phyloP scores from a whole-genome alignment of 2,797 vertebrate genomes.

The Myotis findleyi region DNA sequence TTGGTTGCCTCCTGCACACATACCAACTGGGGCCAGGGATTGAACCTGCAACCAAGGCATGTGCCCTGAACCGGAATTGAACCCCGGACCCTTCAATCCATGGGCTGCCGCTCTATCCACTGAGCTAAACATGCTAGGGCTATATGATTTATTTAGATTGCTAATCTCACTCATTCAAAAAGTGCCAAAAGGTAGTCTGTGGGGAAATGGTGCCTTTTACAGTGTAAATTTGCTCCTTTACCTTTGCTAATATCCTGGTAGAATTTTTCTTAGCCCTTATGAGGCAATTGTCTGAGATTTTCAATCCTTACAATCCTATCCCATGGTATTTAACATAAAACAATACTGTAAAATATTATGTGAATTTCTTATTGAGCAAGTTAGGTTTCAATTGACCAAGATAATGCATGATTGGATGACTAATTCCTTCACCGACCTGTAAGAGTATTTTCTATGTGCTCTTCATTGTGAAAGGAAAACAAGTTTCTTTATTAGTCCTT shows the following conservation, averaged over 20 bases:
- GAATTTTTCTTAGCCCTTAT: conserved; percentile 93
- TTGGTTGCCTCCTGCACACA: too few species aligned
- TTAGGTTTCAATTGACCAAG: conserved; percentile 37
- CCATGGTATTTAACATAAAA: conserved; percentile 95
- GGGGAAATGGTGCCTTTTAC: conserved; percentile 94
- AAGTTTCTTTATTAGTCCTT: not conserved
- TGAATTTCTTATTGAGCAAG: not conserved
- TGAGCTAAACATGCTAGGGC: too few species aligned
- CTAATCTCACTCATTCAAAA: conserved; percentile 91
- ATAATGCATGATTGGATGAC: not conserved
- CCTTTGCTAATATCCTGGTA: conserved; percentile 94
- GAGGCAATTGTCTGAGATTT: conserved; percentile 94
- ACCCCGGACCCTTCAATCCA: too few species aligned
- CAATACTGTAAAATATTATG: conserved; percentile 70
- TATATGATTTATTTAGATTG: conserved; percentile 90
- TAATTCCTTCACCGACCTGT: not conserved
- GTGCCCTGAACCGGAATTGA: too few species aligned
- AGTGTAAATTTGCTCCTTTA: conserved; percentile 94
- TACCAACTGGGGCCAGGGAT: too few species aligned
- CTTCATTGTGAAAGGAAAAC: not conserved
- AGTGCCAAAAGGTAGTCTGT: conserved; percentile 92
- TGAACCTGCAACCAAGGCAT: too few species aligned
- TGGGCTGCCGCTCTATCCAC: too few species aligned
- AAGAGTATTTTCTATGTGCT: conserved; percentile 3
- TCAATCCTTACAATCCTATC: conserved; percentile 94